A percentile compares a stretch with the other conserved stretches of the same genome.
phyloP scores from a whole-genome alignment of 2,797 vertebrate species.

The Streptopelia turtur region DNA sequence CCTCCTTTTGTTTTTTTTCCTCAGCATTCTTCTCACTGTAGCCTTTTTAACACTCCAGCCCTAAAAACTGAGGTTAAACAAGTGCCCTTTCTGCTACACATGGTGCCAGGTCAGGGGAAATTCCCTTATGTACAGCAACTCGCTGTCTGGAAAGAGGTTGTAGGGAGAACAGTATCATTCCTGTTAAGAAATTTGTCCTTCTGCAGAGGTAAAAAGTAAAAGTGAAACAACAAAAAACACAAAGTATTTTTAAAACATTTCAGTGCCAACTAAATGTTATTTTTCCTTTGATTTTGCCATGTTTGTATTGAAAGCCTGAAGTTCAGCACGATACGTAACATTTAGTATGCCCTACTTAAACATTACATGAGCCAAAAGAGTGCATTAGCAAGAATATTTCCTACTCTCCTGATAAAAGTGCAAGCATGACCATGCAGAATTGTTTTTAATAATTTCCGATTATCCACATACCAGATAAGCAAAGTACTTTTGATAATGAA shows the following conservation, averaged over 20 bases:
- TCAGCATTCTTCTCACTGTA: not conserved
- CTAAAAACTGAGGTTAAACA: not conserved
- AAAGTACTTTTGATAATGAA: not conserved
- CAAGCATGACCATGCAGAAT: not conserved
- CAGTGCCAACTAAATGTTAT: not conserved
- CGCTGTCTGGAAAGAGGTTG: not conserved
- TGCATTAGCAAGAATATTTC: constrained; percentile 3
- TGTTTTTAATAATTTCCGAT: constrained; percentile 14
- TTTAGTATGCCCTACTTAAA: constrained; percentile 4
- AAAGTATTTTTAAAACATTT: not conserved
- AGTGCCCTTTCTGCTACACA: not conserved
- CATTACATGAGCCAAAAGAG: not conserved
- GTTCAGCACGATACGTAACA: not conserved
- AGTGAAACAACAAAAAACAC: not conserved
- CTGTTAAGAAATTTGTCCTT: not conserved
- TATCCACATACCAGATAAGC: not conserved
- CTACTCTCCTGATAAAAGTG: not conserved
- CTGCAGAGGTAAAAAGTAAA: not conserved
- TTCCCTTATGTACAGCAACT: not conserved
- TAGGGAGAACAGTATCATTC: not conserved
- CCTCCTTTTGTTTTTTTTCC: no score
- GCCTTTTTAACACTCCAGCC: not conserved
- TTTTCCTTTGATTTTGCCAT: not conserved
- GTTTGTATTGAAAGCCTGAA: not conserved
- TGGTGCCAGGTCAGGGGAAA: not conserved